Conservation (phyloP, 1,140 invertebrate species). For the Camponotus floridanus region DNA sequence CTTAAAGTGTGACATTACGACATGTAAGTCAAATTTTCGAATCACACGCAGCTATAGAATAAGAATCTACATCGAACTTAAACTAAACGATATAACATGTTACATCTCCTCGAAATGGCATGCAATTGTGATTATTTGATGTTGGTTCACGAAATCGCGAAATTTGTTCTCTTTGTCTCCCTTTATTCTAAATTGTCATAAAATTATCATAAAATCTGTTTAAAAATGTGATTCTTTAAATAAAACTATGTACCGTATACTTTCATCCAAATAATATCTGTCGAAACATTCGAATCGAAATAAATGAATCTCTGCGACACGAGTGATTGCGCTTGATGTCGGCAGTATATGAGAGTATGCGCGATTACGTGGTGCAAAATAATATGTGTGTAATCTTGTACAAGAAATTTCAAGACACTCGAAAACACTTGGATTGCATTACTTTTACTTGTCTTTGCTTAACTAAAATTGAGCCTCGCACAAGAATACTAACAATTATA, state of each 20-base stretch:
- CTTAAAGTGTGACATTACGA: neutral
- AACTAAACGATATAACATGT: constrained; percentile 14
- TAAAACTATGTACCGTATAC: too few species aligned
- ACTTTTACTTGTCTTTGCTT: constrained; percentile 70
- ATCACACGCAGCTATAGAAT: constrained; percentile 29
- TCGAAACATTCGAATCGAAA: neutral
- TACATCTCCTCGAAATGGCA: constrained; percentile 32
- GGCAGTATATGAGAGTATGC: neutral
- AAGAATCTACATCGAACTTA: constrained; percentile 21
- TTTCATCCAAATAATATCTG: neutral
- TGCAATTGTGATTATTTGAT: constrained; percentile 42
- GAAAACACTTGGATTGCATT: neutral
- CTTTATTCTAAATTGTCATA: too few species aligned
- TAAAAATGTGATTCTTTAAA: neutral
- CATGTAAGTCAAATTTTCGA: neutral
- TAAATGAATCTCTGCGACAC: neutral
- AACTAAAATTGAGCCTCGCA: constrained; percentile 84
- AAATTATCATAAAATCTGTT: neutral
- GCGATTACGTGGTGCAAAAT: neutral
- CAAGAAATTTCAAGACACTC: neutral
- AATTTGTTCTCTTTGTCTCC: neutral
- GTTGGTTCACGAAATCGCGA: constrained; percentile 14
- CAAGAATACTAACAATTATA: constrained; percentile 76
- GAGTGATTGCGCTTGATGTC: neutral
- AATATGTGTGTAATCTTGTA: neutral